Conservation (phyloP, 2,113 vertebrate species). For the Phrynosoma blainvillii region DNA sequence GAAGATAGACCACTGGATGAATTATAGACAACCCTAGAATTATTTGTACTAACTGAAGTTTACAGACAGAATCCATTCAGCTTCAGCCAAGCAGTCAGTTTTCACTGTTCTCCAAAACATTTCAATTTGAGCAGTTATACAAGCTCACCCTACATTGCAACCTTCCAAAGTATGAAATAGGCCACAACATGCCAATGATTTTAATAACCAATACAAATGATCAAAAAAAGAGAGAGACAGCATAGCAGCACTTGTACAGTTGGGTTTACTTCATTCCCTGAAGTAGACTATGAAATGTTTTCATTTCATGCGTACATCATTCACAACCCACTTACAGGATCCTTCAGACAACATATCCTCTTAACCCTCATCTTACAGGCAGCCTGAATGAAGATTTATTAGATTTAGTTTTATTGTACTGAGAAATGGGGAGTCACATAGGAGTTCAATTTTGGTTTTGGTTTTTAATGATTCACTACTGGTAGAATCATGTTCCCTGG, state of each 20-base stretch:
- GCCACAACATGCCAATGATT: slow-evolving; percentile 5
- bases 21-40: neutral
- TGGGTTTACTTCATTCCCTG: accelerated
- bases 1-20: neutral
- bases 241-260: neutral
- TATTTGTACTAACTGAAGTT: neutral
- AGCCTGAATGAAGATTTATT: neutral
- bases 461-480: neutral
- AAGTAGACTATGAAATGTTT: neutral
- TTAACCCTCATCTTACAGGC: neutral
- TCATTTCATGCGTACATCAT: neutral
- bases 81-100: neutral
- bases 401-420: accelerated
- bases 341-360: accelerated
- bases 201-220: slow-evolving; percentile 27
- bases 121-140: neutral
- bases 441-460: neutral
- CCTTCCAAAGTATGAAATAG: slow-evolving; percentile 20
- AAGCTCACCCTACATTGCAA: neutral
- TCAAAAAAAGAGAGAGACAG: slow-evolving; percentile 43
- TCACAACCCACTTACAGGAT: neutral
- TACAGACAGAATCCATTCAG: neutral
- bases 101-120: neutral
- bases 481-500: neutral
- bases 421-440: accelerated